Base-by-base conservation (phyloP, 2,888 invertebrate species). In the Leucoma salicis region DNA sequence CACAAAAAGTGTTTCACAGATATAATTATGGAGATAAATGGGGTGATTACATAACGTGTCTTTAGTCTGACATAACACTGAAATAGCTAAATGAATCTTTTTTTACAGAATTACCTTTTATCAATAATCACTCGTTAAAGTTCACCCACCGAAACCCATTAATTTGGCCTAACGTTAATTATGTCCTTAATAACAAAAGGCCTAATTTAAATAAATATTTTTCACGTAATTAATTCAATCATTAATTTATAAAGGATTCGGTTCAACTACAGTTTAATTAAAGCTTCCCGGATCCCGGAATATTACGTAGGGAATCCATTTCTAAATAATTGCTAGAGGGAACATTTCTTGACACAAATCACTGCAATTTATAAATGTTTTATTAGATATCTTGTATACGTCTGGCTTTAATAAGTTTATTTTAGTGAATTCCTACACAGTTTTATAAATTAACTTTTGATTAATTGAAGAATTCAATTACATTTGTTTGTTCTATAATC, bases 221-320 rank as follows among this genome's bases (percentile, higher is more conserved):
- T 58, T 37, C 45, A 7, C 14, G 35, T 49, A 55, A 59, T 50
- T 53, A 47, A 54, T 41, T 36, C 24, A 10, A 52, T 46, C 44
- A 44, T 46, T 49, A 57, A 52, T 47, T 47, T 59, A 53, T 57
- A 51, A 53, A 42, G 34, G 39, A 49, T 53, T 34, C 31, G 10
- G 35, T 53, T 55, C 36, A 42, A 51, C 50, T 63, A 60, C 41
- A 39, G 51, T 60, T 53, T 65, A 65, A 65, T 65, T 65, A 65
- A 65, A 65, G 49, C 32, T 43, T 52, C 24, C 34, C 21, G 27
- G 15, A 12, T 24, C 42, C 35, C 8, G 29, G 41, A 53, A 57
- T 46, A 54, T 51, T 44, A 54, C 32, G 31, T 13, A 40, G 33
- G 43, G 49, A 24, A 52, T 57, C 28, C 47, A 54, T 59, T 59